Conservation (phyloP, 2,888 invertebrate genomes). For the Cephus runcator region DNA sequence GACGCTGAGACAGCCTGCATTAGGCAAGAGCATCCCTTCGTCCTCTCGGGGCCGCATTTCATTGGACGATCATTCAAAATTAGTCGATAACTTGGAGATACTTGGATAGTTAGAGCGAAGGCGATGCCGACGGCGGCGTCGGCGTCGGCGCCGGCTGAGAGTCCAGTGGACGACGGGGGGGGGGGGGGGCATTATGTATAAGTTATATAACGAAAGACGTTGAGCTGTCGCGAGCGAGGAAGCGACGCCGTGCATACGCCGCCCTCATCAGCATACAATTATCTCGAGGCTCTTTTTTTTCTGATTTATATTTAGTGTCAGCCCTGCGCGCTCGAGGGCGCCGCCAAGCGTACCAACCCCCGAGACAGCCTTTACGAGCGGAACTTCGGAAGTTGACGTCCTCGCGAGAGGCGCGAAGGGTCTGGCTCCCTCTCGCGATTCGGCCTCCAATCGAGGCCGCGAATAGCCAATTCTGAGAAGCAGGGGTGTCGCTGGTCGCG, state of each 20-base stretch:
- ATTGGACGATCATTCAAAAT: neutral
- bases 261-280: slow-evolving; percentile 56
- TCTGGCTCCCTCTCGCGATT: too few relatives aligned
- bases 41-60: too few relatives aligned
- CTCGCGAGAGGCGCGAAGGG: slow-evolving; percentile 6
- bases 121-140: slow-evolving; percentile 9
- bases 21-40: too few relatives aligned
- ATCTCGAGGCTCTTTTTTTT: slow-evolving; percentile 52
- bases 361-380: slow-evolving; percentile 42
- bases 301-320: slow-evolving; percentile 54
- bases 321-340: slow-evolving; percentile 7
- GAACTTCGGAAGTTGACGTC: slow-evolving; percentile 39
- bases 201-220: slow-evolving; percentile 22
- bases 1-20: too few relatives aligned
- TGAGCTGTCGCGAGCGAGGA: slow-evolving; percentile 28
- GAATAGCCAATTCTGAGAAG: too few relatives aligned
- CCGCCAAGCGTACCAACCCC: slow-evolving; percentile 26
- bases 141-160: too few relatives aligned
- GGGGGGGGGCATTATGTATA: neutral
- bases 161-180: too few relatives aligned
- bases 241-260: slow-evolving; percentile 46
- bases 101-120: neutral
- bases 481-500: too few relatives aligned
- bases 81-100: neutral
- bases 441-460: too few relatives aligned